Evolutionary conservation across 2,113 vertebrate species (phyloP).

Genomic region (Cololabis saira): DNA sequence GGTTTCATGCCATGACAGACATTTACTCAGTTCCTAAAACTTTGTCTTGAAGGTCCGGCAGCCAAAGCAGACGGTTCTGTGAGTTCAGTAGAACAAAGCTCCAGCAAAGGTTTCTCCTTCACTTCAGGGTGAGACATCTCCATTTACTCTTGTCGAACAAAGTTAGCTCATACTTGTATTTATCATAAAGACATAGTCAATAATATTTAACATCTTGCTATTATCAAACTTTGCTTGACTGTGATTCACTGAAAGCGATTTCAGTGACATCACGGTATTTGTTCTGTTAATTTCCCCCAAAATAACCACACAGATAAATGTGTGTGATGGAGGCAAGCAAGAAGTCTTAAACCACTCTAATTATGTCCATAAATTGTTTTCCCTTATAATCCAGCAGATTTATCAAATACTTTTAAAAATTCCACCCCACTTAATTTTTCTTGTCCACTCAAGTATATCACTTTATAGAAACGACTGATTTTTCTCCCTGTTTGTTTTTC

Average conservation of each 20-base stretch:
- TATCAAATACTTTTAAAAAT: no score
- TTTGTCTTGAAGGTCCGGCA: conserved; percentile 58
- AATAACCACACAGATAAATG: neutral
- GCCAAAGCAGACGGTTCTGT: conserved; percentile 77
- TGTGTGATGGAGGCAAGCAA: no score
- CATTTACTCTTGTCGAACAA: neutral
- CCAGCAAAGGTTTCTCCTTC: conserved; percentile 84
- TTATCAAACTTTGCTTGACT: neutral
- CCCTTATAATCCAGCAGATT: no score
- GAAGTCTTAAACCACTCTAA: no score
- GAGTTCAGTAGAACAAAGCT: conserved; percentile 77
- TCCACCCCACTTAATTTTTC: no score
- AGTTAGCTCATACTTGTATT: neutral
- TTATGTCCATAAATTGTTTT: no score
- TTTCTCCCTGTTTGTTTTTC: conserved; percentile 13
- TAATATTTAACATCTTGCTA: no score
- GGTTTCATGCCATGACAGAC: neutral
- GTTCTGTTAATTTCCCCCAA: neutral
- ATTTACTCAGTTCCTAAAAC: neutral
- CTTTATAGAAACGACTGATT: no score
- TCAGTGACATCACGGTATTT: neutral
- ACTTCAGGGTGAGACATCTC: conserved; percentile 82
- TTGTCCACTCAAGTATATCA: no score
- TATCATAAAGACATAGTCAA: neutral
- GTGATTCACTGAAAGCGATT: neutral